These are phyloP conservation scores for Neodontobutis hainanensis DNA, from an alignment of 2,113 vertebrate species.

Conservation along the genomic window DNA sequence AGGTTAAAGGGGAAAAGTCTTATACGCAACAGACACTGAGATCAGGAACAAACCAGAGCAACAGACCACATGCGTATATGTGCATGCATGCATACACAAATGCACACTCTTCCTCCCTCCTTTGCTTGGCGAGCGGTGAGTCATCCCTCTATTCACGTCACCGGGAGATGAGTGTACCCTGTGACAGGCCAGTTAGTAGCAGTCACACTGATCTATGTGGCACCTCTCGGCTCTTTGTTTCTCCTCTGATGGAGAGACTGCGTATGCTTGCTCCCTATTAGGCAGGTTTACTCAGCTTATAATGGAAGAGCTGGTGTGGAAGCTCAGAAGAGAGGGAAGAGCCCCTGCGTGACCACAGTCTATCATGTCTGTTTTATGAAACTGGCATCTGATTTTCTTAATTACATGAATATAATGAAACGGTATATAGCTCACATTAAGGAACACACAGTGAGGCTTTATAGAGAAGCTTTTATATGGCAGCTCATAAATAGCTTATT, in stretches of 20 bases:
- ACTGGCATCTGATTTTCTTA: neutral
- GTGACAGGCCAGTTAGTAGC: slow-evolving; percentile 79
- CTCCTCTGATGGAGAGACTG: slow-evolving; percentile 64
- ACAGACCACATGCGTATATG: slow-evolving; percentile 22
- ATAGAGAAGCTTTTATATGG: neutral
- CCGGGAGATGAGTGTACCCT: slow-evolving; percentile 76
- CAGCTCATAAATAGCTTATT: slow-evolving; percentile 41
- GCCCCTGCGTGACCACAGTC: slow-evolving; percentile 19
- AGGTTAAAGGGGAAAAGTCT: slow-evolving; percentile 51
- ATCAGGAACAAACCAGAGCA: slow-evolving; percentile 41
- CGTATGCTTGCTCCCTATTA: slow-evolving; percentile 63
- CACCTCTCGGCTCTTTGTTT: slow-evolving; percentile 67
- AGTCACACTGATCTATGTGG: slow-evolving; percentile 71
- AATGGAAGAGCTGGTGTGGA: slow-evolving; percentile 38
- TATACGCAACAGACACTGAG: slow-evolving; percentile 20
- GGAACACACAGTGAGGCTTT: slow-evolving; percentile 17
- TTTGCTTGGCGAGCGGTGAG: slow-evolving; percentile 73
- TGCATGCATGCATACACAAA: slow-evolving; percentile 8
- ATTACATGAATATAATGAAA: neutral
- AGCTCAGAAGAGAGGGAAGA: slow-evolving; percentile 38
- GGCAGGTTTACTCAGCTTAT: slow-evolving; percentile 58
- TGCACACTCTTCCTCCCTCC: slow-evolving; percentile 49
- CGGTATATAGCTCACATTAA: neutral
- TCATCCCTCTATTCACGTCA: slow-evolving; percentile 82
- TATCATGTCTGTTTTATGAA: slow-evolving; percentile 23